Percentiles rank a stretch among this genome's conserved stretches.
phyloP scores from a whole-genome alignment of 2,797 vertebrate genomes.

The Enoplosus armatus region DNA sequence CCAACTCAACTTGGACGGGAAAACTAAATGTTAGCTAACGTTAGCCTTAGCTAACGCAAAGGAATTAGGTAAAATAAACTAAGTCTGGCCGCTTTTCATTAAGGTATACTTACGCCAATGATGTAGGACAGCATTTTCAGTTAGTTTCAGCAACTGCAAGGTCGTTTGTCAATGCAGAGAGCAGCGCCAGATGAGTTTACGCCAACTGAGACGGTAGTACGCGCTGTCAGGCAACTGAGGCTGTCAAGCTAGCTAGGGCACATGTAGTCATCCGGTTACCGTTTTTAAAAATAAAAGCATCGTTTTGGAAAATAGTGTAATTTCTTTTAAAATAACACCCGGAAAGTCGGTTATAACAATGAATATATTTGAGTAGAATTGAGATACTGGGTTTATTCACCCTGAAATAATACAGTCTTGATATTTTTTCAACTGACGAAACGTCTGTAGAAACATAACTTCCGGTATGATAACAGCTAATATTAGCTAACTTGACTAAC shows the following conservation, averaged over 20 bases:
- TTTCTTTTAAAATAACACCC: not conserved
- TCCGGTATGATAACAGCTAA: not conserved
- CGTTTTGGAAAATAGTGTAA: accelerated
- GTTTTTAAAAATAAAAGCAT: conserved; percentile 42
- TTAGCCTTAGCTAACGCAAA: not conserved
- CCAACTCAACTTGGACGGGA: not conserved
- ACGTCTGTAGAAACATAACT: accelerated
- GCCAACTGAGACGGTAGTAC: not conserved
- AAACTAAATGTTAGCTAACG: conserved; percentile 16
- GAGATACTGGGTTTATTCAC: accelerated
- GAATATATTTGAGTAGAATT: accelerated
- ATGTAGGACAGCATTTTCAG: conserved; percentile 82
- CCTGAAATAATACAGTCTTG: not conserved
- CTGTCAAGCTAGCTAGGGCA: accelerated
- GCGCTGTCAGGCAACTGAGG: not conserved
- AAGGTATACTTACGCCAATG: conserved; percentile 74
- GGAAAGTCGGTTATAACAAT: accelerated
- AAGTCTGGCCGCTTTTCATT: accelerated
- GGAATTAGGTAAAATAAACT: accelerated
- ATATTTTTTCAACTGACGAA: not conserved
- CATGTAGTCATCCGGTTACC: not conserved
- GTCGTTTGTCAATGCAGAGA: not conserved
- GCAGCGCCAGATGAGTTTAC: not conserved
- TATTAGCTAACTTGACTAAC: not conserved
- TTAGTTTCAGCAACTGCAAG: not conserved